Conservation (phyloP, 2,797 vertebrate species). For the Dallia pectoralis region DNA sequence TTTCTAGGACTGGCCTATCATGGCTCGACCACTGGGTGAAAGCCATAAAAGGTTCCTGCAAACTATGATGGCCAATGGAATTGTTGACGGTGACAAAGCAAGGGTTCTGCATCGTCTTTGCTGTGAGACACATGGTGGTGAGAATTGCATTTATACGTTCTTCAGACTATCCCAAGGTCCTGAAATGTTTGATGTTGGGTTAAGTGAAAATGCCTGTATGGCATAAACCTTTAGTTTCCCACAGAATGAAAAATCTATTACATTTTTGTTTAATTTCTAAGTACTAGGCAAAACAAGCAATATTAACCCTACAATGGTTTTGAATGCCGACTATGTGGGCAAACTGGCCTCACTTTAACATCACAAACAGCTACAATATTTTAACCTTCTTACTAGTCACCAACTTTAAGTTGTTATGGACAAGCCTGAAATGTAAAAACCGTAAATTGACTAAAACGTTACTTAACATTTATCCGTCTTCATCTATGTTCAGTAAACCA, state of each 20-base stretch:
- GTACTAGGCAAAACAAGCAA: too few relatives aligned
- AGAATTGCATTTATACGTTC: conserved; percentile 25
- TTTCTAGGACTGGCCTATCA: conserved; percentile 27
- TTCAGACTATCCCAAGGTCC: conserved; percentile 20
- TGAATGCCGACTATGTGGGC: too few relatives aligned
- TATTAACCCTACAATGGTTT: too few relatives aligned
- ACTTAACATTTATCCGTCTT: neutral
- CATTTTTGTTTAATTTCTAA: neutral
- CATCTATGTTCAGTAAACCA: neutral
- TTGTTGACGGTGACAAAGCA: conserved; percentile 74
- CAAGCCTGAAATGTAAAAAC: too few relatives aligned
- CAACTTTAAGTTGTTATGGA: too few relatives aligned
- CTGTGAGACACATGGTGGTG: conserved; percentile 81
- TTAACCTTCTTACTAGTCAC: too few relatives aligned
- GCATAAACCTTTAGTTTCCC: neutral
- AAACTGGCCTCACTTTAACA: too few relatives aligned
- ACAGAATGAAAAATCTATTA: neutral
- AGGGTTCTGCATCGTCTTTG: conserved; percentile 73
- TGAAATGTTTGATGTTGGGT: conserved; percentile 3
- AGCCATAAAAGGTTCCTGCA: conserved; percentile 88
- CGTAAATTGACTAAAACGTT: too few relatives aligned
- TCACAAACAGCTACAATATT: too few relatives aligned
- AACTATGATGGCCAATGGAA: conserved; percentile 82
- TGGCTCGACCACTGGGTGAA: conserved; percentile 76
- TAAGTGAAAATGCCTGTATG: neutral